Base-by-base conservation (phyloP, 2,888 invertebrate genomes). In the Agonopterix alstromeriana region DNA sequence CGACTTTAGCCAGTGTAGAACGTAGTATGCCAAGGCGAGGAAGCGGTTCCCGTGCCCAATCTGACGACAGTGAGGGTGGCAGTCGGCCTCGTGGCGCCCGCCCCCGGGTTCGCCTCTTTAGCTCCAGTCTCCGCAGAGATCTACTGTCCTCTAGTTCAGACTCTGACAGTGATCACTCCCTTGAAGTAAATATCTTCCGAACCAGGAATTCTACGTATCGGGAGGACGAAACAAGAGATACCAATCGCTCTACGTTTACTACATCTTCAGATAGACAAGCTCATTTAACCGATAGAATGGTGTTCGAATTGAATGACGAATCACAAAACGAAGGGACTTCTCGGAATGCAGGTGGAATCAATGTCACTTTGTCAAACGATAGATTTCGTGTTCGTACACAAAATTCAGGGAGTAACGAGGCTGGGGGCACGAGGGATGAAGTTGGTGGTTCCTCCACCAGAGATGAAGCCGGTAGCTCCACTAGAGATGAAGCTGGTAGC, bases 141-240 rank as follows among this genome's bases (percentile, higher is more conserved):
- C 58, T 81, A 7, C 59, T 81, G 11, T 74, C 80, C 4, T 80
- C 85, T 11, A 82, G 76, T 53, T 85, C 87, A 9, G 87, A 87
- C 53, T 83, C 85, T 0, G 87, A 88, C 48, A 81, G 77, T 53
- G 88, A 86, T 50, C 77, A 74, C 27, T 78, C 83, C 2, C 69
- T 80, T 0, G 84, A 86, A 67, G 79, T 84, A 1, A 84, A 84
- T 56, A 82, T 86, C 53, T 78, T 83, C 48, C 65, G 87, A 49
- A 82, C 86, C 2, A 76, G 80, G 50, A 83, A 84, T 54, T 65
- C 79, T 0, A 78, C 83, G 2, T 82, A 78, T 56, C 71, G 71
- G 43, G 83, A 79, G 10, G 46, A 43, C n/a, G 35, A 40, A 10
- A 8, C 14, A 3, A 43, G 43, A 44, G 43, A 47, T 17, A 7